Evolutionary conservation across 2,888 invertebrate species (phyloP), one percentile per base, ranked within the genome.

Genomic region (Petrophora chlorosata): DNA sequence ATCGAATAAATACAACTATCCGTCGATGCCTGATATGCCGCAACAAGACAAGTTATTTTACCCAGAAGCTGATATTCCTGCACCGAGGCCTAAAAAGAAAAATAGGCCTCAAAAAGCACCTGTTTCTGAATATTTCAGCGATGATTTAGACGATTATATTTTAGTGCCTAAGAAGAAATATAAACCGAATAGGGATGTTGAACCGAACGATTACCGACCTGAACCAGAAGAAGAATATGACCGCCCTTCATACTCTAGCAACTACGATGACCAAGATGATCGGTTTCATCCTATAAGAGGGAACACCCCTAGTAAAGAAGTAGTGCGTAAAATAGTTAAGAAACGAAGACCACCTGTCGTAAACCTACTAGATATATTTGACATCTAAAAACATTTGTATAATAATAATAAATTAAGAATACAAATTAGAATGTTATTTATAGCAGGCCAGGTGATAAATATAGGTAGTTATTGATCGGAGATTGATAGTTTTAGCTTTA

Each of bases 141-240:
- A 85, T 15, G 80, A 86, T 45, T 56, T 80, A 41, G 85, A 83
- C 56, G 89, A 89, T 48, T 87, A 83, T 29, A 73, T 84, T 44
- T 67, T 86, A 58, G 85, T 88, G 14, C 89, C 88, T 22, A 89
- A 89, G 56, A 87, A 84, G 65, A 90, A 89, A 58, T 70, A 78
- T 40, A 88, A 82, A 53, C 85, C 84, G 0, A 57, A 60, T 3
- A 76, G 77, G 48, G 55, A 69, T 25, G 61, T 69, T 4, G 80
- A 83, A n/a, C 60, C 72, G 1, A 72, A 65, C 33, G 85, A 86
- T 39, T 84, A 82, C 34, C 65, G 70, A 56, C 71, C 68, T 28
- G 78, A 80, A 0, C 34, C 57, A 2, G 87, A 86, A 1, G 85
- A 85, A 3, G 85, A 86, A 19, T 86, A 77, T 50, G 85, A 85